phyloP scores from a whole-genome alignment of 2,797 vertebrate genomes.

The Ptychadena robeensis region DNA sequence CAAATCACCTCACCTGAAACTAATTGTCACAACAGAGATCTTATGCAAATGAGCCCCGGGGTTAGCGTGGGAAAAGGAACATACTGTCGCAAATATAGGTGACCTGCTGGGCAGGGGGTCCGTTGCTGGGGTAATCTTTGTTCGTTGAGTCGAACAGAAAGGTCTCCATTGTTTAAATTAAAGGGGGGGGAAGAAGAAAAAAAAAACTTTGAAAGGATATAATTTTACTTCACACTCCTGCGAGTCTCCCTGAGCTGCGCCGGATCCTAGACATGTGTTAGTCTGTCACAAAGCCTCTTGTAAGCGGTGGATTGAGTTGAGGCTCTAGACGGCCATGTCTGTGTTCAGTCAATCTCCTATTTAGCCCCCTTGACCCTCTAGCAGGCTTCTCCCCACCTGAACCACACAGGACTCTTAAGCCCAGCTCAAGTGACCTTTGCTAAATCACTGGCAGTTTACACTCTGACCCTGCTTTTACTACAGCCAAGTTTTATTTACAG shows the following conservation, averaged over 20 bases:
- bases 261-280: slow-evolving; percentile 70
- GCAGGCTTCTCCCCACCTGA: slow-evolving; percentile 33
- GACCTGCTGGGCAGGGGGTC: slow-evolving; percentile 92
- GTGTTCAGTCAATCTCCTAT: slow-evolving; percentile 38
- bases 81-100: slow-evolving; percentile 90
- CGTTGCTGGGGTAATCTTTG: slow-evolving; percentile 94
- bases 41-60: slow-evolving; percentile 96
- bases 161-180: slow-evolving; percentile 79
- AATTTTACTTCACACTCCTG: slow-evolving; percentile 75
- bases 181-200: slow-evolving; percentile 47
- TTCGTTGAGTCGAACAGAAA: slow-evolving; percentile 80
- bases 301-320: slow-evolving; percentile 49
- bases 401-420: slow-evolving; percentile 44
- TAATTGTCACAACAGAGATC: slow-evolving; percentile 94
- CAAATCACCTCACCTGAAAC: slow-evolving; percentile 99
- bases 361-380: slow-evolving; percentile 63
- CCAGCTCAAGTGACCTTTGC: slow-evolving; percentile 38
- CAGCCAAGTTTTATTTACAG: slow-evolving; percentile 25
- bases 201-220: slow-evolving; percentile 72
- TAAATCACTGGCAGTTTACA: slow-evolving; percentile 10
- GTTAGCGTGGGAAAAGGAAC: slow-evolving; percentile 98
- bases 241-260: slow-evolving; percentile 76
- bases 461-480: slow-evolving; percentile 18
- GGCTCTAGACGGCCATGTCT: slow-evolving; percentile 63
- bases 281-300: slow-evolving; percentile 58